Conservation (phyloP, 2,797 vertebrate species). For the Helarctos malayanus region DNA sequence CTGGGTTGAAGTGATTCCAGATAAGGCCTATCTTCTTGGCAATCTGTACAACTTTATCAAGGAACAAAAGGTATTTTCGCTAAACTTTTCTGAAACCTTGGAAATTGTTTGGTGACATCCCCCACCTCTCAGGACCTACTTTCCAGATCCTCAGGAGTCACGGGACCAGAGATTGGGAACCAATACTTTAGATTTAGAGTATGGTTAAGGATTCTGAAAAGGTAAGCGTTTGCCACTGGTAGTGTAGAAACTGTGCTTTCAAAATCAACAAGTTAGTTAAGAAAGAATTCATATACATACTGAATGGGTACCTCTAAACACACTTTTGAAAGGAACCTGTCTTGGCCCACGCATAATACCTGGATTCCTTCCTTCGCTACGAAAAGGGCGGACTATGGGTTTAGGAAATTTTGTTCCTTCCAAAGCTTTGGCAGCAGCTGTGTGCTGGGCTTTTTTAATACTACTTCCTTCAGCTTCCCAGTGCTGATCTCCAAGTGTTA, state of each 20-base stretch:
- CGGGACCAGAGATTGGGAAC: not conserved
- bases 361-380: slow-evolving; percentile 95
- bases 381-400: slow-evolving; percentile 93
- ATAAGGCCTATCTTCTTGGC: slow-evolving; percentile 15
- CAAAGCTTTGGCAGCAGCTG: slow-evolving; percentile 95
- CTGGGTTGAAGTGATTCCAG: not conserved
- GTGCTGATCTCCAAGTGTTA: slow-evolving; percentile 96
- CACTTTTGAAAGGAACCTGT: slow-evolving; percentile 68
- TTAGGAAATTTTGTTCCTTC: slow-evolving; percentile 95
- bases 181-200: slow-evolving; percentile 19
- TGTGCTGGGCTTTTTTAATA: slow-evolving; percentile 98
- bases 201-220: slow-evolving; percentile 44
- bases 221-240: slow-evolving; percentile 41
- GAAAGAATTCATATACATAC: slow-evolving; percentile 56
- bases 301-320: slow-evolving; percentile 53
- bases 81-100: slow-evolving; percentile 55
- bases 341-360: slow-evolving; percentile 87
- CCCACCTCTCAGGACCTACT: not conserved
- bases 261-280: slow-evolving; percentile 49
- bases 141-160: not conserved
- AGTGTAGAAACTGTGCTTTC: slow-evolving; percentile 61
- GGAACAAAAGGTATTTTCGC: not conserved
- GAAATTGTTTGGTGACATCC: not conserved
- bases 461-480: slow-evolving; percentile 98
- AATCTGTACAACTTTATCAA: not conserved